Conservation (phyloP, 2,113 vertebrate species). For the Jacana jacana region DNA sequence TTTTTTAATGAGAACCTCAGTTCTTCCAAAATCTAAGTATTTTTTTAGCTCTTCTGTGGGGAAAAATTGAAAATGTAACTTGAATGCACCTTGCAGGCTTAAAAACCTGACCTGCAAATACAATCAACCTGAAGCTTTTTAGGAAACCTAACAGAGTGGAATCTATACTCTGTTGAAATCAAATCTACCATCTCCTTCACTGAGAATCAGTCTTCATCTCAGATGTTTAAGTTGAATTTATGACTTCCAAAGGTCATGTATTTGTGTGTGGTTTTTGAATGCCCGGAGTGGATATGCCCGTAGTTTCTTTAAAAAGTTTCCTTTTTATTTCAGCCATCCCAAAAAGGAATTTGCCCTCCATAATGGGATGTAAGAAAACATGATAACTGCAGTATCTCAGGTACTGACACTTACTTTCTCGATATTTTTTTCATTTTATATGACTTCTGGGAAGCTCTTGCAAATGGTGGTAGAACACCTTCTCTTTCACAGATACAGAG, state of each 20-base stretch:
- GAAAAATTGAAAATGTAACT: neutral
- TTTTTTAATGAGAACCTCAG: neutral
- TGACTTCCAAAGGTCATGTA: neutral
- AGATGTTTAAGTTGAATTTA: neutral
- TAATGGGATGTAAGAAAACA: neutral
- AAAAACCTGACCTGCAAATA: constrained; percentile 11
- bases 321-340: neutral
- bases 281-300: neutral
- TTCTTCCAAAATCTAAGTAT: neutral
- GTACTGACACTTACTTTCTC: neutral
- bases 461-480: neutral
- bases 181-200: constrained; percentile 15
- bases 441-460: neutral
- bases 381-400: neutral
- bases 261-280: neutral
- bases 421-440: neutral
- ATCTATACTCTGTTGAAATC: constrained; percentile 18
- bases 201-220: constrained; percentile 12
- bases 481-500: neutral
- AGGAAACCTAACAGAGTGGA: neutral
- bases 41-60: neutral
- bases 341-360: neutral
- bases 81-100: neutral
- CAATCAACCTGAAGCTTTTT: constrained; percentile 5
- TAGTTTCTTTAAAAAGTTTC: neutral